Percentiles rank a stretch among this genome's conserved stretches.
Evolutionary conservation across 2,797 vertebrate genomes (phyloP).

Genomic region (Poecilia wingei): DNA sequence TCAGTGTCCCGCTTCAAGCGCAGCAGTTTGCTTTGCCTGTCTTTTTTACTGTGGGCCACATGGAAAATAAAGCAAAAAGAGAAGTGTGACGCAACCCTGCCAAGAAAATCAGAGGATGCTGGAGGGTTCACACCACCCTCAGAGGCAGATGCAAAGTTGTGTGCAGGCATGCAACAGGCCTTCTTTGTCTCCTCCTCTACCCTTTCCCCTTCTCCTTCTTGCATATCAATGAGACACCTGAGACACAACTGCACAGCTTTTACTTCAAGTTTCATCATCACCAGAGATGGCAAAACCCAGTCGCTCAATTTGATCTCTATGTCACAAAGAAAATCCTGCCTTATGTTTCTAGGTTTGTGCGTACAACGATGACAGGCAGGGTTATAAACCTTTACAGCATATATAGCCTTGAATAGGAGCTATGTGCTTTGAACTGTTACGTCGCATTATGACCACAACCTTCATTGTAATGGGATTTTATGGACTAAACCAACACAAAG

Average conservation of each 20-base stretch:
- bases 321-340: background rate
- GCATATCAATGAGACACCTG: constrained; percentile 70
- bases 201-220: constrained; percentile 40
- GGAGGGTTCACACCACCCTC: constrained; percentile 20
- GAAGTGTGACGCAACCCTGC: constrained; percentile 9
- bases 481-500: background rate
- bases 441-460: background rate
- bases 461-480: background rate
- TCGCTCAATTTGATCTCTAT: background rate
- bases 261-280: constrained; percentile 46
- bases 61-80: constrained; percentile 21
- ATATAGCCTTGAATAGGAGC: background rate
- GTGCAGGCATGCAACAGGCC: constrained; percentile 44
- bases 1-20: constrained; percentile 8
- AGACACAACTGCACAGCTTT: constrained; percentile 53
- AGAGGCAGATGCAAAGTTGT: constrained; percentile 47
- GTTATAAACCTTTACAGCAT: background rate
- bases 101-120: constrained; percentile 30
- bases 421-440: background rate
- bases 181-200: constrained; percentile 63
- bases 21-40: constrained; percentile 25
- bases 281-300: constrained; percentile 15
- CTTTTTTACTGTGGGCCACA: constrained; percentile 8
- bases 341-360: background rate
- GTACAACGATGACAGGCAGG: constrained; percentile 3